Base-by-base conservation (phyloP, 2,888 invertebrate species). In the Drosophila phalerata region DNA sequence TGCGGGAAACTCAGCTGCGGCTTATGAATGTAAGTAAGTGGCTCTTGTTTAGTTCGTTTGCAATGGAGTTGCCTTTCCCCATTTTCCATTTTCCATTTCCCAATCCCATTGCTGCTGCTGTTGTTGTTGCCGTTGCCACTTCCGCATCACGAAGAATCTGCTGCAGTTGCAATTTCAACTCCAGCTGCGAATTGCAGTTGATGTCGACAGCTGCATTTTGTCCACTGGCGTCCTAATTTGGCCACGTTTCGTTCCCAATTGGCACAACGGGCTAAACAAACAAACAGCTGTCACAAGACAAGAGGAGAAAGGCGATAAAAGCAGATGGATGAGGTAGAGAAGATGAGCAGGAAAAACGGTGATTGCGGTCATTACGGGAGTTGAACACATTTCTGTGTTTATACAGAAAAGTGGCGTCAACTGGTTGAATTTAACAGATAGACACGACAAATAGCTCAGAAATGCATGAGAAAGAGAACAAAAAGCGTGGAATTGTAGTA, bases 21-120 rank as follows among this genome's bases (percentile, higher is more conserved):
- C 84, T 85, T 83, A 78, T 85, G 86, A 79, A 83, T 83, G 84
- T 88, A 88, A 88, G 88, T 88, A 88, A 85, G 84, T 85, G 86
- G 81, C 86, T 85, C 86, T 88, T 83, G 88, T 80, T 88, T 84
- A 88, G 86, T 85, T 88, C 80, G 79, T 79, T 84, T 83, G 85
- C 76, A 52, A 56, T 69, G 60, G 43, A 56, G 47, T 55, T 63
- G 61, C 60, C 55, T 22, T 47, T 28, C 52, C 22, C 30, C 42
- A n/a, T n/a, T n/a, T 43, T 19, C 61, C 58, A 13, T 22, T 55
- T 51, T 5, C 11, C 42, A 25, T 15, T 61, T 49, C 15, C 47
- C 57, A 48, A 17, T 47, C 22, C 28, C 42, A 17, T 13, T 45
- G 45, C 43, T 51, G 38, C 30, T 51, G 64, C 5, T 56, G 40